Percentiles rank a stretch among this genome's conserved stretches.
phyloP scores from a whole-genome alignment of 2,113 vertebrate genomes.

The Aspiorhynchus laticeps region DNA sequence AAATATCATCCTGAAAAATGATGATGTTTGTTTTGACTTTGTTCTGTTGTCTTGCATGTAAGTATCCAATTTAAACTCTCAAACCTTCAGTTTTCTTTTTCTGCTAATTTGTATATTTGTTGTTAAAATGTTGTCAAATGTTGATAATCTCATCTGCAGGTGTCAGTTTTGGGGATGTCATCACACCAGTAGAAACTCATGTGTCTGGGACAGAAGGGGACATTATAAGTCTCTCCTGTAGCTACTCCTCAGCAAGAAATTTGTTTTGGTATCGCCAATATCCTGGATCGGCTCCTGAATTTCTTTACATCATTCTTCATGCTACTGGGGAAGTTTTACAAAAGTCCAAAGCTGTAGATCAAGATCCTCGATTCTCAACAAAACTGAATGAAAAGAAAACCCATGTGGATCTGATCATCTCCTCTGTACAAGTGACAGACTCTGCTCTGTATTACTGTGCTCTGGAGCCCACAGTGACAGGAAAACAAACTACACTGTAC shows the following conservation, averaged over 20 bases:
- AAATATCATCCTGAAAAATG: not conserved
- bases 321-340: not conserved
- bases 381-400: not conserved
- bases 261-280: conserved; percentile 30
- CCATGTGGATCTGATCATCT: not conserved
- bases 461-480: not conserved
- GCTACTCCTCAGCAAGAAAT: not conserved
- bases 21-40: not conserved
- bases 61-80: not conserved
- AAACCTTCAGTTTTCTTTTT: not conserved
- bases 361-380: conserved; percentile 13
- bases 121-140: not conserved
- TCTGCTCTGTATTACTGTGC: no score
- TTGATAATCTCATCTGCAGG: conserved; percentile 25
- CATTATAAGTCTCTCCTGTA: not conserved
- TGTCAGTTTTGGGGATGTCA: conserved; percentile 18
- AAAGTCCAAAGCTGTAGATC: not conserved
- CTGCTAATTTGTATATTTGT: not conserved
- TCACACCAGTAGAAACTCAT: not conserved
- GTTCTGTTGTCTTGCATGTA: not conserved
- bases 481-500: not conserved
- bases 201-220: not conserved
- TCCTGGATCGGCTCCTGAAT: conserved; percentile 15
- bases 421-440: not conserved
- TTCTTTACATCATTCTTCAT: not conserved